Conservation (phyloP, 2,113 vertebrate species). For the Lasiurus cinereus region DNA sequence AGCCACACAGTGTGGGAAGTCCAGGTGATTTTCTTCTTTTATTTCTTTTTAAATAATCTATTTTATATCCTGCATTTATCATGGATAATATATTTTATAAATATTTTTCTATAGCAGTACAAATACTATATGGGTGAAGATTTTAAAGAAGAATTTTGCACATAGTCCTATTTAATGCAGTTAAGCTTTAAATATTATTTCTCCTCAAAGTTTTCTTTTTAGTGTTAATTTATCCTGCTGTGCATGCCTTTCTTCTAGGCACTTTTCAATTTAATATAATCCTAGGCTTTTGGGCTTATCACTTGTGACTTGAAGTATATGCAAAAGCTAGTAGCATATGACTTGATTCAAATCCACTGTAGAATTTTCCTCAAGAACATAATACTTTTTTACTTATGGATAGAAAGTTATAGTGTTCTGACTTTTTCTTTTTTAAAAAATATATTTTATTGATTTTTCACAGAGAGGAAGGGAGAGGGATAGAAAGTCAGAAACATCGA, state of each 20-base stretch:
- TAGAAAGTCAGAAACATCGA: too few relatives aligned
- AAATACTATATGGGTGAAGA: neutral
- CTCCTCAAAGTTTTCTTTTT: neutral
- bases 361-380: neutral
- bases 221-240: neutral
- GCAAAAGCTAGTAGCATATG: neutral
- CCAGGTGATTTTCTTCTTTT: too few relatives aligned
- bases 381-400: neutral
- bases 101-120: too few relatives aligned
- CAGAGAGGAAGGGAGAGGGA: too few relatives aligned
- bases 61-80: too few relatives aligned
- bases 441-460: too few relatives aligned
- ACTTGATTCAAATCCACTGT: neutral
- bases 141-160: neutral
- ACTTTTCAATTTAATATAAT: slow-evolving; percentile 19
- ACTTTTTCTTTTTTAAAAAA: too few relatives aligned
- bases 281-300: neutral
- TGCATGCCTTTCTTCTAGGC: neutral
- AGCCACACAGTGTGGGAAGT: too few relatives aligned
- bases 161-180: neutral
- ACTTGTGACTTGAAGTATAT: neutral
- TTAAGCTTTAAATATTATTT: neutral
- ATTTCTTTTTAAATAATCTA: too few relatives aligned
- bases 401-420: neutral
- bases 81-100: too few relatives aligned